Evolutionary conservation across 2,797 vertebrate genomes (phyloP).

Genomic region (Galaxias olidus): DNA sequence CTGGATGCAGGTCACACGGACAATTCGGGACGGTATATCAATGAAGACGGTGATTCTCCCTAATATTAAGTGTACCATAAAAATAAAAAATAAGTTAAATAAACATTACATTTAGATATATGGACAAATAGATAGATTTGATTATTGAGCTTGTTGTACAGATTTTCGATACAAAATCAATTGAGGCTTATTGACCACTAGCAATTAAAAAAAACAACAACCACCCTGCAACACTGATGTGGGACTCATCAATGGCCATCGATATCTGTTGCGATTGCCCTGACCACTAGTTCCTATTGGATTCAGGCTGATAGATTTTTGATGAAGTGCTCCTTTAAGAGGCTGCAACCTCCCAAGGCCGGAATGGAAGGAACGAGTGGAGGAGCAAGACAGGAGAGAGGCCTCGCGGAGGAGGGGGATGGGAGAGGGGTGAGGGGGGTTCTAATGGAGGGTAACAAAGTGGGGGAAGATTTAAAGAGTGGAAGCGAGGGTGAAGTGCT

Average conservation of each 20-base stretch:
- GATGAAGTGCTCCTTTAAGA: slow-evolving; percentile 2
- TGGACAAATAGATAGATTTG: not conserved
- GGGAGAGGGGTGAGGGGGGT: not conserved
- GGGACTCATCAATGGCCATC: slow-evolving; percentile 2
- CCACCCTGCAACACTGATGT: not conserved
- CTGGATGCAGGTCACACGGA: slow-evolving; percentile 36
- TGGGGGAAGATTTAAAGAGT: slow-evolving; percentile 36
- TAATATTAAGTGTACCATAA: slow-evolving; percentile 10
- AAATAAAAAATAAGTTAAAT: not conserved
- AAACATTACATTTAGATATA: not conserved
- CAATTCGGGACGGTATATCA: slow-evolving; percentile 43
- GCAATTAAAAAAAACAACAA: not conserved
- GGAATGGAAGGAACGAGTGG: not conserved
- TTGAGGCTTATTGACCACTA: not conserved
- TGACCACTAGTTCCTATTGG: not conserved
- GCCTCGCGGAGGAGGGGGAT: slow-evolving; percentile 14
- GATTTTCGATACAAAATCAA: not conserved
- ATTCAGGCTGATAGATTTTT: slow-evolving; percentile 7
- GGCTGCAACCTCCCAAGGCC: not conserved
- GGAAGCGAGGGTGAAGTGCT: slow-evolving; percentile 48
- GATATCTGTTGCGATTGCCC: not conserved
- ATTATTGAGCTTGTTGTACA: too few species aligned
- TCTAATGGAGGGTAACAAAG: slow-evolving; percentile 40
- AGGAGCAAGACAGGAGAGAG: not conserved
- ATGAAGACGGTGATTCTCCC: too few species aligned